These are phyloP conservation scores for Allophyes oxyacanthae DNA, from an alignment of 2,888 invertebrate species.

Conservation along the genomic window DNA sequence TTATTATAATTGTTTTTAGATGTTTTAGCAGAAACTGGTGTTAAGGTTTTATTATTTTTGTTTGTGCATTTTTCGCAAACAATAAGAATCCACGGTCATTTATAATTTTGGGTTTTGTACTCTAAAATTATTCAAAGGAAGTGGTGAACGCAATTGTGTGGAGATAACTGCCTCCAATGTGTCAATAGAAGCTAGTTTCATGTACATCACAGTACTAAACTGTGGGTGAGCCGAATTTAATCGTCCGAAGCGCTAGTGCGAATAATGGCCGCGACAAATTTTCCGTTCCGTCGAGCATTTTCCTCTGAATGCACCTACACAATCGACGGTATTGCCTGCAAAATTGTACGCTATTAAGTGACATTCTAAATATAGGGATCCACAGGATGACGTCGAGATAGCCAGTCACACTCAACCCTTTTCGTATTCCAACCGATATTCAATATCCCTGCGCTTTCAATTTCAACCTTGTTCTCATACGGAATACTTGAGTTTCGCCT, in stretches of 20 bases:
- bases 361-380: slow-evolving; percentile 86
- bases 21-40: slow-evolving; percentile 4
- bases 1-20: slow-evolving; percentile 41
- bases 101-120: slow-evolving; percentile 14
- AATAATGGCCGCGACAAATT: slow-evolving; percentile 86
- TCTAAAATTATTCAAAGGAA: slow-evolving; percentile 36
- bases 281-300: slow-evolving; percentile 87
- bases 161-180: slow-evolving; percentile 43
- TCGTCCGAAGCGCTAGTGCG: slow-evolving; percentile 84
- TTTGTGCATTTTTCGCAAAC: too few relatives aligned
- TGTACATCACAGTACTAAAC: slow-evolving; percentile 64
- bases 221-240: slow-evolving; percentile 82
- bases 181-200: slow-evolving; percentile 60
- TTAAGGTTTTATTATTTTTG: too few relatives aligned
- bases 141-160: slow-evolving; percentile 35
- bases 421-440: slow-evolving; percentile 63
- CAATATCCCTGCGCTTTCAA: slow-evolving; percentile 38
- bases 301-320: slow-evolving; percentile 86
- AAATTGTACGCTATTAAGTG: slow-evolving; percentile 87
- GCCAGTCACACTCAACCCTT: slow-evolving; percentile 76
- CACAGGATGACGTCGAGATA: slow-evolving; percentile 75
- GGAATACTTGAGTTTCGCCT: slow-evolving; percentile 48
- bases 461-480: slow-evolving; percentile 45
- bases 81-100: too few relatives aligned
- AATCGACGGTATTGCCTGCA: slow-evolving; percentile 84